Evolutionary conservation across 2,113 vertebrate species (phyloP).

Genomic region (Myxocyprinus asiaticus): DNA sequence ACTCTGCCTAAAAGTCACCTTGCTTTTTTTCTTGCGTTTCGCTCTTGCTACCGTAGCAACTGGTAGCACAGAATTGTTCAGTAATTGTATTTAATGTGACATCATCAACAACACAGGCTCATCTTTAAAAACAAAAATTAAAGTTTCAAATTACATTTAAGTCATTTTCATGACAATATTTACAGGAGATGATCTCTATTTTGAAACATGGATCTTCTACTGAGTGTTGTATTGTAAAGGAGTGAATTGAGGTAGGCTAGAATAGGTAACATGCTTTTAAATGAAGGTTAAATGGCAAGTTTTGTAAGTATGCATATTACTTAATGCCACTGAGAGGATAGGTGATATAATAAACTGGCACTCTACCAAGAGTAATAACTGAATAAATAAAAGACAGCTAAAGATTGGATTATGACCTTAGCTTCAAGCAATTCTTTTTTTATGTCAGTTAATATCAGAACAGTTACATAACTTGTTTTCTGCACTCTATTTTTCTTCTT

Average conservation of each 20-base stretch:
- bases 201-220: too few species aligned
- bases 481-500: not conserved
- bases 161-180: too few species aligned
- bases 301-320: not conserved
- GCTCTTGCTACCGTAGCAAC: conserved; percentile 37
- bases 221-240: too few species aligned
- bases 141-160: too few species aligned
- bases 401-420: conserved; percentile 1
- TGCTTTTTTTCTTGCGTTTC: conserved; percentile 40
- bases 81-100: not conserved
- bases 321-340: conserved; percentile 11
- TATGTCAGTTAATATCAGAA: not conserved
- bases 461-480: conserved; percentile 32
- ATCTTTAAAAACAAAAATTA: too few species aligned
- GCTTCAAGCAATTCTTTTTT: not conserved
- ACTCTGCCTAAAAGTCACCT: conserved; percentile 65
- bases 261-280: not conserved
- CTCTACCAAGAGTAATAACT: not conserved
- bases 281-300: conserved; percentile 2
- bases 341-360: conserved; percentile 6
- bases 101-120: not conserved
- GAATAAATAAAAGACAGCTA: not conserved
- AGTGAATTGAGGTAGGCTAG: not conserved
- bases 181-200: too few species aligned
- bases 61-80: not conserved